Evolutionary conservation across 2,888 invertebrate genomes (phyloP).

Genomic region (Euplagia quadripunctaria): DNA sequence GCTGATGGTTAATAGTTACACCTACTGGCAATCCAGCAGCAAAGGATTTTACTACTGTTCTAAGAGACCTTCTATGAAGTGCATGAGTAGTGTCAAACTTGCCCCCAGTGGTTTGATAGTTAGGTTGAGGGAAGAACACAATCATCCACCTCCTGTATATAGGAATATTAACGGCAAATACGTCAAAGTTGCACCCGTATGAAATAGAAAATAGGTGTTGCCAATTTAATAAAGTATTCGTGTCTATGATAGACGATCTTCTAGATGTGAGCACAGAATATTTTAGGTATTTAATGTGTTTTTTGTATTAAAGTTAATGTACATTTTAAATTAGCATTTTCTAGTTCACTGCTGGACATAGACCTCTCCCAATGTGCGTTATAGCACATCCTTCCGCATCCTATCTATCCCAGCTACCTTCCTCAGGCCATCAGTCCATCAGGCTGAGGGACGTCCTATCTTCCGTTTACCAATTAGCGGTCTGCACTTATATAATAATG

Average conservation of each 20-base stretch:
- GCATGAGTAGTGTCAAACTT: slow-evolving; percentile 42
- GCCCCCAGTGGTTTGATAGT: slow-evolving; percentile 17
- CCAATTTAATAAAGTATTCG: not conserved
- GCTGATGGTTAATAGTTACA: slow-evolving; percentile 35
- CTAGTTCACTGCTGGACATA: no score
- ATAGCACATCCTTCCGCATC: no score
- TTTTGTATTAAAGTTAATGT: no score
- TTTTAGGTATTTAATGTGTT: no score
- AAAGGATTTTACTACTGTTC: slow-evolving; percentile 47
- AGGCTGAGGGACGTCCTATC: no score
- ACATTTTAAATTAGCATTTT: no score
- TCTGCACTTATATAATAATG: no score
- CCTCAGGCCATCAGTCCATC: no score
- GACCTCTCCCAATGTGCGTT: no score
- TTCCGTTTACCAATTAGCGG: no score
- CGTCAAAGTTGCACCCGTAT: not conserved
- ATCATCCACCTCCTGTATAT: slow-evolving; percentile 21
- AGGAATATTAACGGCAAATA: slow-evolving; percentile 11
- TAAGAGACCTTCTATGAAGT: slow-evolving; percentile 32
- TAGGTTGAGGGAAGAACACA: slow-evolving; percentile 16
- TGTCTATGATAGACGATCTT: not conserved
- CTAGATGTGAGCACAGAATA: not conserved
- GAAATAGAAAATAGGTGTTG: not conserved
- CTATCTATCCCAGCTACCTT: no score
- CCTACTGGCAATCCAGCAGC: slow-evolving; percentile 31